Percentiles rank a stretch among this genome's conserved stretches.
phyloP scores from a whole-genome alignment of 2,888 invertebrate genomes.

The Gastracanthus pulcherrimus region DNA sequence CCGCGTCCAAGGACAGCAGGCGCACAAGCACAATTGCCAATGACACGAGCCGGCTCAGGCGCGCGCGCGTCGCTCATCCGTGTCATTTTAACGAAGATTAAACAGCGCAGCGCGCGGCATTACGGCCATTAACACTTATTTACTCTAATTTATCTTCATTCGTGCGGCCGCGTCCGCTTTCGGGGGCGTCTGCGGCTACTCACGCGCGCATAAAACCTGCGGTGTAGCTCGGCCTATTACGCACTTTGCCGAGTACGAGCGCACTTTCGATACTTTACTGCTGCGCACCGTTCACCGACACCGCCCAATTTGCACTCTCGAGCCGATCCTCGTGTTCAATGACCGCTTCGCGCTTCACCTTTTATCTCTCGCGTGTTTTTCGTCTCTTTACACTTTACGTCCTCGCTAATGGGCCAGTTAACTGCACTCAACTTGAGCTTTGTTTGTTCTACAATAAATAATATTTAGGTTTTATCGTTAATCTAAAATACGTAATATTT shows the following conservation, averaged over 20 bases:
- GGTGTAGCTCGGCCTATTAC: neutral
- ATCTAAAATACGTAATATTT: no score
- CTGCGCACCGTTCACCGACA: neutral
- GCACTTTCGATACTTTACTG: conserved; percentile 32
- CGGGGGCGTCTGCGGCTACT: conserved; percentile 50
- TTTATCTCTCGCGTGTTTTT: conserved; percentile 15
- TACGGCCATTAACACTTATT: conserved; percentile 73
- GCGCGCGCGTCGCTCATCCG: conserved; percentile 49
- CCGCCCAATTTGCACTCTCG: neutral
- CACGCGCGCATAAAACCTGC: conserved; percentile 48
- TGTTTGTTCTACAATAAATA: conserved; percentile 2
- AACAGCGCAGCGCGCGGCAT: conserved; percentile 69
- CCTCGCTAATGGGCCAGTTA: neutral
- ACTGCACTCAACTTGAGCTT: neutral
- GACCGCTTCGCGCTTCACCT: conserved; percentile 11
- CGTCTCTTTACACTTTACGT: neutral
- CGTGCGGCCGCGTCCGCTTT: conserved; percentile 42
- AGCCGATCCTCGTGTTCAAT: neutral
- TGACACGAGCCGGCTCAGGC: conserved; percentile 3
- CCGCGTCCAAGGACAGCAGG: conserved; percentile 43
- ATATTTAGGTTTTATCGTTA: no score
- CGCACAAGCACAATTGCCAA: conserved; percentile 57
- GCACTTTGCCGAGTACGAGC: conserved; percentile 28
- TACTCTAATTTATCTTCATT: conserved; percentile 74
- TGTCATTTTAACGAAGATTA: conserved; percentile 72